Conservation (phyloP, 2,113 vertebrate genomes). For the Elgaria multicarinata region DNA sequence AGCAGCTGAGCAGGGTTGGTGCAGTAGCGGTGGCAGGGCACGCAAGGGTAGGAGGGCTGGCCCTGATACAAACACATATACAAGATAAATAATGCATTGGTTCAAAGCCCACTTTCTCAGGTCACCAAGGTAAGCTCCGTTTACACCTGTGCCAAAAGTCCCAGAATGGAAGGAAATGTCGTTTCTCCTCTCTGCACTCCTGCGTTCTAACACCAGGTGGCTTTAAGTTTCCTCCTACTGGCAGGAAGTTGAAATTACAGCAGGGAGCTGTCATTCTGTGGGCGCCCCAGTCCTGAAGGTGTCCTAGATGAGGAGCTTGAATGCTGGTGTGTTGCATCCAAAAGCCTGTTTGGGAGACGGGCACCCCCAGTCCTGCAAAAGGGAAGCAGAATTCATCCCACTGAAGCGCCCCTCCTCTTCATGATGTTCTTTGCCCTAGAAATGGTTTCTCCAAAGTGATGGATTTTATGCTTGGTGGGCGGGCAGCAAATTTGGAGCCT, state of each 20-base stretch:
- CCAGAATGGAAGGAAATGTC: not conserved
- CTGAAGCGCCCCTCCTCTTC: not conserved
- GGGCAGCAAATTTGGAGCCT: not conserved
- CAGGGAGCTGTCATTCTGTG: not conserved
- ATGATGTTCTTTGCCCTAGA: slow-evolving; percentile 23
- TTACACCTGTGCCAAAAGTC: no score
- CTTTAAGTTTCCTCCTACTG: not conserved
- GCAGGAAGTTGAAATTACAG: not conserved
- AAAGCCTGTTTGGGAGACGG: not conserved
- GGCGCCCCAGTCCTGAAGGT: not conserved
- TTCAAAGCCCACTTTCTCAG: not conserved
- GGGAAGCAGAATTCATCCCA: not conserved
- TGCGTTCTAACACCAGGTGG: not conserved
- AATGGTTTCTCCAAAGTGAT: slow-evolving; percentile 32
- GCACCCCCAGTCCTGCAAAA: not conserved
- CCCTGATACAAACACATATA: not conserved
- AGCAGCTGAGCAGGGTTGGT: no score
- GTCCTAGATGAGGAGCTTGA: not conserved
- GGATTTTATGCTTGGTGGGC: not conserved
- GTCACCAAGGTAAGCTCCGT: no score
- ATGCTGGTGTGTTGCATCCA: not conserved
- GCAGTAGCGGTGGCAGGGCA: no score
- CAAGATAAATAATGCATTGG: not conserved
- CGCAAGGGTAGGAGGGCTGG: no score
- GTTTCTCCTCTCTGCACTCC: not conserved